phyloP scores from a whole-genome alignment of 1,140 invertebrate species.

The Diorhabda elongata region DNA sequence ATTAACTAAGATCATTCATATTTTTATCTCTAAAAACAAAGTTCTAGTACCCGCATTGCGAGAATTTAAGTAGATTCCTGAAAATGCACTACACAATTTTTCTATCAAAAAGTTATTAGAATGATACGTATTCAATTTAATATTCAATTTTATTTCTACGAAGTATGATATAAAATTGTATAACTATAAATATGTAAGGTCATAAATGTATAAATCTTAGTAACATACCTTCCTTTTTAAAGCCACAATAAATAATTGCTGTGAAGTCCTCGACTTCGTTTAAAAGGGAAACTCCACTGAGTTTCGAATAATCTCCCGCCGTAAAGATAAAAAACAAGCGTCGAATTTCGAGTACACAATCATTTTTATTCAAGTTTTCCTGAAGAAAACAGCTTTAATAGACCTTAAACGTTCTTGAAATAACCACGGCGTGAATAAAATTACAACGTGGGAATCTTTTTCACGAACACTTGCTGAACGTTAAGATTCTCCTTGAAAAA shows the following conservation, averaged over 20 bases:
- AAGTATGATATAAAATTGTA: too few species aligned
- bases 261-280: background rate
- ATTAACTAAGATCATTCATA: too few species aligned
- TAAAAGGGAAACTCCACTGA: background rate
- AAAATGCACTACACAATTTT: too few species aligned
- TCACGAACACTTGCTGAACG: conserved; percentile 22
- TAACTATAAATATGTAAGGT: too few species aligned
- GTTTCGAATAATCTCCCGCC: background rate
- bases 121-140: too few species aligned
- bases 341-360: conserved; percentile 16
- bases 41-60: too few species aligned
- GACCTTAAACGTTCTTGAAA: conserved; percentile 24
- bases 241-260: background rate
- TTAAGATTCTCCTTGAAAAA: conserved; percentile 15
- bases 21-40: too few species aligned
- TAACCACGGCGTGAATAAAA: conserved; percentile 27
- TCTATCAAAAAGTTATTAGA: too few species aligned
- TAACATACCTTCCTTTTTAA: too few species aligned
- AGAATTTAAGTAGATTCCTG: too few species aligned
- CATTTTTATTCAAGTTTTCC: conserved; percentile 16
- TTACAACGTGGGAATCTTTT: conserved; percentile 29
- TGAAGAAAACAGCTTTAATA: conserved; percentile 18
- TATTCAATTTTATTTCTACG: too few species aligned
- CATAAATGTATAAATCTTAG: too few species aligned
- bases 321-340: conserved; percentile 7